Conservation (phyloP, 2,888 invertebrate genomes). For the Calameuta idolon region DNA sequence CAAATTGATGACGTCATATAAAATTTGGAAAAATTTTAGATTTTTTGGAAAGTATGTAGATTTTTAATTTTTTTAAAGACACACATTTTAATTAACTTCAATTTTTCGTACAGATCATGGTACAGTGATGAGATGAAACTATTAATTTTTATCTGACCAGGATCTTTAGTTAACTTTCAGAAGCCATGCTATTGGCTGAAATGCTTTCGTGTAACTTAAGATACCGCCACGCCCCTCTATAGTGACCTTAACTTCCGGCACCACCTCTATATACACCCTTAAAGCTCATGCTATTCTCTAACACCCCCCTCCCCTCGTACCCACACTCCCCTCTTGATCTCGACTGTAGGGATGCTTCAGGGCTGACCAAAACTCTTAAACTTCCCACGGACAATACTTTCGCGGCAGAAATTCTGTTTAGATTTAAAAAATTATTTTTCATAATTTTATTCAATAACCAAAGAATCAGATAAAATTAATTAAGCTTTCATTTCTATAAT, state of each 20-base stretch:
- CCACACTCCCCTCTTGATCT: conserved; percentile 26
- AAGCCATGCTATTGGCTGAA: conserved; percentile 33
- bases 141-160: not conserved
- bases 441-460: not conserved
- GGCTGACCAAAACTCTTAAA: conserved; percentile 29
- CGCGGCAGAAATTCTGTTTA: not conserved
- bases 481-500: not conserved
- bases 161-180: not conserved
- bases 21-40: not conserved
- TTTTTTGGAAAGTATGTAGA: not conserved
- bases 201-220: conserved; percentile 40
- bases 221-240: conserved; percentile 55
- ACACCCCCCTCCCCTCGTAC: conserved; percentile 34
- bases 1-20: not conserved
- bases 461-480: not conserved
- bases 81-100: not conserved
- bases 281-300: conserved; percentile 33
- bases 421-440: not conserved
- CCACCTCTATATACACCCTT: conserved; percentile 48
- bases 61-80: not conserved
- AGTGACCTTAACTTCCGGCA: conserved; percentile 50
- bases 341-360: conserved; percentile 28
- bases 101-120: not conserved
- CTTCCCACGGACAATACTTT: conserved; percentile 29
- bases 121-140: not conserved